Percentiles rank a stretch among this genome's conserved stretches.
These are phyloP conservation scores for Mionectes olivaceus DNA, from an alignment of 2,797 vertebrate genomes.

Conservation along the genomic window DNA sequence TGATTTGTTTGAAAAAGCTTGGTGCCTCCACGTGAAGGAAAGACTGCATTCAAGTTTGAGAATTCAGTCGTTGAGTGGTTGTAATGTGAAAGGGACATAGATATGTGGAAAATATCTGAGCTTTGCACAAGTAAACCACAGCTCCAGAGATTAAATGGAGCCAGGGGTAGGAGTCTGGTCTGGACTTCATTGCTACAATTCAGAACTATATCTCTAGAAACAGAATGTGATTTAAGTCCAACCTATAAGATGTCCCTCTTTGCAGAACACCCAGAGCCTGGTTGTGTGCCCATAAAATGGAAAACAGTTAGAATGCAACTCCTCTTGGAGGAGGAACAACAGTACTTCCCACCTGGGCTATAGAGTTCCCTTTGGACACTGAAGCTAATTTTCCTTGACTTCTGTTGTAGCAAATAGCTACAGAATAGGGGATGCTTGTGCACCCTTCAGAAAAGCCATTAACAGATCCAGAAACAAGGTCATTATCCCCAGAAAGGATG, in stretches of 20 bases:
- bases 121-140: not conserved
- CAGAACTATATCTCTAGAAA: not conserved
- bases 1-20: not conserved
- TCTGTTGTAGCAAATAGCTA: not conserved
- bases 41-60: not conserved
- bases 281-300: not conserved
- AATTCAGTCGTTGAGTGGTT: not conserved
- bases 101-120: no score
- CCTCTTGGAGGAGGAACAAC: not conserved
- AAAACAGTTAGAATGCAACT: not conserved
- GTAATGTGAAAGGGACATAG: not conserved
- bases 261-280: accelerated
- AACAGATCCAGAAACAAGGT: not conserved
- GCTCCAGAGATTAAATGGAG: not conserved
- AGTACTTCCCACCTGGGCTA: not conserved
- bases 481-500: not conserved
- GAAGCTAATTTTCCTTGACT: not conserved
- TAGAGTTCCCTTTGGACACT: not conserved
- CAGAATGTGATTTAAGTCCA: not conserved
- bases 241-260: not conserved
- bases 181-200: not conserved
- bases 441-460: not conserved
- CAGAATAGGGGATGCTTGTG: not conserved
- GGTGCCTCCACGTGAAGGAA: not conserved
- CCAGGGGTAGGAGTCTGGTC: not conserved